These are phyloP conservation scores for Tinamus major DNA, from an alignment of 2,797 vertebrate genomes.

Conservation along the genomic window DNA sequence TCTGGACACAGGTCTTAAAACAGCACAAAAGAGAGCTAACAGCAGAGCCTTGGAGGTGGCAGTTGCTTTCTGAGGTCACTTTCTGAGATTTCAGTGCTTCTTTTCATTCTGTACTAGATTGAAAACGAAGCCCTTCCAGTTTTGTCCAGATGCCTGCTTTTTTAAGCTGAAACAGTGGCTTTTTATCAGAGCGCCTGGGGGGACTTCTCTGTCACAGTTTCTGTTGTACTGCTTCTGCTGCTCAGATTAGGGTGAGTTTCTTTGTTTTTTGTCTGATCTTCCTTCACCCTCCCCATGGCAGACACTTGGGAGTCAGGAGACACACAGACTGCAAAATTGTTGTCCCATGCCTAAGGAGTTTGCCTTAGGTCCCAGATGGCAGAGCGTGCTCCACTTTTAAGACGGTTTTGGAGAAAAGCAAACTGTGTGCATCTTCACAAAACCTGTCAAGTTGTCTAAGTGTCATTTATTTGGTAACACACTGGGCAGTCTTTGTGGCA, in stretches of 20 bases:
- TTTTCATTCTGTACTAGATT: not conserved
- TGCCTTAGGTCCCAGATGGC: not conserved
- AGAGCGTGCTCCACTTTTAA: too few relatives aligned
- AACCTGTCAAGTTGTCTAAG: not conserved
- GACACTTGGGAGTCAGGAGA: not conserved
- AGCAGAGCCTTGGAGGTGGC: not conserved
- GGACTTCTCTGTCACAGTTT: not conserved
- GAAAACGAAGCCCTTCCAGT: not conserved
- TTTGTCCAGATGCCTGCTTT: not conserved
- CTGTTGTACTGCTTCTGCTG: not conserved
- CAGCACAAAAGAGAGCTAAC: not conserved
- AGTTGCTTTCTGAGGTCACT: not conserved
- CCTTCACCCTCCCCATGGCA: not conserved
- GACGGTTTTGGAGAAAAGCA: too few relatives aligned
- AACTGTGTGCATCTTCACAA: not conserved
- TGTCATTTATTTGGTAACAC: not conserved
- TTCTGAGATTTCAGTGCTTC: not conserved
- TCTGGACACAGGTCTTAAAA: accelerated
- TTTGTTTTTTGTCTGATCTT: not conserved
- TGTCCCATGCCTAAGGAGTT: not conserved
- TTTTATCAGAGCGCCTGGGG: not conserved
- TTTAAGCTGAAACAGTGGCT: not conserved
- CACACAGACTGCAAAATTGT: not conserved
- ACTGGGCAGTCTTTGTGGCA: not conserved
- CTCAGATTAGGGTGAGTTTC: not conserved